phyloP scores from a whole-genome alignment of 2,797 vertebrate species.

The Arnoldichthys spilopterus region DNA sequence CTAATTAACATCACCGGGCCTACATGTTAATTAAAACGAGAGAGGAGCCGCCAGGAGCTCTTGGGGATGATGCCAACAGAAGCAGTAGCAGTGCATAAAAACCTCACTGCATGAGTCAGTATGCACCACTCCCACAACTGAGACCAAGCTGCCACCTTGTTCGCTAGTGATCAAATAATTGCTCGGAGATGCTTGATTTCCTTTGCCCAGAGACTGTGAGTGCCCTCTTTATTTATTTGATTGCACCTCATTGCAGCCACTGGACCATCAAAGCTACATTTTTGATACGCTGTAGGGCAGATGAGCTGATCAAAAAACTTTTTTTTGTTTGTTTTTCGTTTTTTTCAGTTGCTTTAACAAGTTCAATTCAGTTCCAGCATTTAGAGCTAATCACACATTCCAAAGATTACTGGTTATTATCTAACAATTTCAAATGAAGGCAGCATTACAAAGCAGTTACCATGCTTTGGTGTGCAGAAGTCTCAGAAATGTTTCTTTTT shows the following conservation, averaged over 20 bases:
- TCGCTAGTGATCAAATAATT: slow-evolving; percentile 55
- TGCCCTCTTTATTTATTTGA: slow-evolving; percentile 45
- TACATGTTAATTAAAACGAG: slow-evolving; percentile 78
- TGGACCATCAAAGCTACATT: slow-evolving; percentile 29
- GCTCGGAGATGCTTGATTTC: slow-evolving; percentile 44
- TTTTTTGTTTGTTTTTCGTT: too few species aligned
- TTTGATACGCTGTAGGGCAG: slow-evolving; percentile 11
- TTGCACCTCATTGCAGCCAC: slow-evolving; percentile 41
- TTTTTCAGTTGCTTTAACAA: slow-evolving; percentile 8
- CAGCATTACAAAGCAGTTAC: neutral
- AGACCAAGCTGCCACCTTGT: slow-evolving; percentile 40
- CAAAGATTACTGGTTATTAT: neutral
- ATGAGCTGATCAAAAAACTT: slow-evolving; percentile 12
- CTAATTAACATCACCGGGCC: slow-evolving; percentile 77
- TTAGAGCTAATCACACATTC: neutral
- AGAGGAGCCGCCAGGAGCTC: slow-evolving; percentile 66
- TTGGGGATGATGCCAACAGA: slow-evolving; percentile 63
- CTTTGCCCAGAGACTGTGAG: slow-evolving; percentile 32
- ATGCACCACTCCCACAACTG: slow-evolving; percentile 29
- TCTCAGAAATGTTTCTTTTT: neutral
- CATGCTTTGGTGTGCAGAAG: neutral
- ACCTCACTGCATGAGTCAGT: slow-evolving; percentile 33
- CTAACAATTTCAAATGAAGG: slow-evolving; percentile 3
- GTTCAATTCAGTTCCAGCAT: slow-evolving; percentile 22
- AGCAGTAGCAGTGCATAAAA: slow-evolving; percentile 50